phyloP scores from a whole-genome alignment of 2,888 invertebrate genomes.

The Trachelus iudaicus region DNA sequence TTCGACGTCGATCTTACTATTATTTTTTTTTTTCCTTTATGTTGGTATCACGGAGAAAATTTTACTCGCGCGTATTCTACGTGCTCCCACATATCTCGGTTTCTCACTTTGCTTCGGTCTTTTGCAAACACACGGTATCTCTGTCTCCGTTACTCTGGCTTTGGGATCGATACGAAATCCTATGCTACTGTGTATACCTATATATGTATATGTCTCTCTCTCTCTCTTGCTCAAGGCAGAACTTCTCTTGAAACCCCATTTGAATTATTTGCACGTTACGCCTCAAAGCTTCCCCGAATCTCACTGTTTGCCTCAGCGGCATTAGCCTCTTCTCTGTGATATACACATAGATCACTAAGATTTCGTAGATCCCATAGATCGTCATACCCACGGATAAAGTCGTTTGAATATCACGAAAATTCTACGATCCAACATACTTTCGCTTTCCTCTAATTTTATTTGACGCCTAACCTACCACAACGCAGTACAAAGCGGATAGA shows the following conservation, averaged over 20 bases:
- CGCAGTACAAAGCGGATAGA: background rate
- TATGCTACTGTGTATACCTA: background rate
- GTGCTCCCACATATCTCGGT: background rate
- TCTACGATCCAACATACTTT: background rate
- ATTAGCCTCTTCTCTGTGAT: conserved; percentile 22
- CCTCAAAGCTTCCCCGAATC: conserved; percentile 41
- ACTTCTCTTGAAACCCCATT: conserved; percentile 36
- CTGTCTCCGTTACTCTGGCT: background rate
- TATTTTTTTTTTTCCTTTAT: background rate
- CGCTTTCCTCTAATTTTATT: background rate
- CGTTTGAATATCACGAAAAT: background rate
- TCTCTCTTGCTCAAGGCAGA: conserved; percentile 16
- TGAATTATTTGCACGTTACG: conserved; percentile 53
- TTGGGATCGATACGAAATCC: background rate
- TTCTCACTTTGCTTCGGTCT: conserved; percentile 13
- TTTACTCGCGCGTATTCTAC: background rate
- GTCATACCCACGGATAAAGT: background rate
- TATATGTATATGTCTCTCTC: background rate
- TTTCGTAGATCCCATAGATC: background rate
- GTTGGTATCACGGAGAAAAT: background rate
- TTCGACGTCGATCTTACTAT: background rate
- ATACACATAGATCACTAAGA: background rate
- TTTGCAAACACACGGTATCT: background rate
- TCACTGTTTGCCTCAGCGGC: conserved; percentile 40
- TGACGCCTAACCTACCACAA: background rate